A percentile compares a stretch with the other conserved stretches of the same genome.
Conservation (phyloP, 2,113 vertebrate genomes). For the Forbesichthys agassizii region DNA sequence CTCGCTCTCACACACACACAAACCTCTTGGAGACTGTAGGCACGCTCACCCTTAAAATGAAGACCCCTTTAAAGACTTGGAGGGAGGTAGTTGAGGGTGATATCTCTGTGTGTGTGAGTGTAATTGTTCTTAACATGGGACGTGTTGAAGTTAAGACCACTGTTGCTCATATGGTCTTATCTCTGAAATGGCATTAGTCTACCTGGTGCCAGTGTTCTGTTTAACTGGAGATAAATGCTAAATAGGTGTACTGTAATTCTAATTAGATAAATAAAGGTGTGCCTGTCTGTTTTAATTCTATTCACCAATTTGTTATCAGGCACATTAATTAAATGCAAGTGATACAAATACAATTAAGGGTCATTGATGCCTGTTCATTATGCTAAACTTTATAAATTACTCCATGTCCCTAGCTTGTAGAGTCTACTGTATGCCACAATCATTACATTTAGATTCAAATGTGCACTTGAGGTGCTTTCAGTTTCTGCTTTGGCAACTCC, state of each 20-base stretch:
- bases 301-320: conserved; percentile 35
- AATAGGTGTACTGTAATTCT: conserved; percentile 9
- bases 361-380: conserved; percentile 31
- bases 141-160: background rate
- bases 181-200: too few relatives aligned
- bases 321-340: conserved; percentile 38
- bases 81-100: conserved; percentile 48
- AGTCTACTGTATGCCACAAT: background rate
- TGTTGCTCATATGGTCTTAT: too few relatives aligned
- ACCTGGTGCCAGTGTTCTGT: background rate
- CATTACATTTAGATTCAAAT: too few relatives aligned
- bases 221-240: conserved; percentile 2
- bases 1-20: conserved; percentile 11
- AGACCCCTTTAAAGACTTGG: conserved; percentile 16
- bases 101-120: background rate
- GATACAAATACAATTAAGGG: conserved; percentile 54
- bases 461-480: background rate
- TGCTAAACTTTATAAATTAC: conserved; percentile 22
- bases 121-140: too few relatives aligned
- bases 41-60: conserved; percentile 14
- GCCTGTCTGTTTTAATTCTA: conserved; percentile 40
- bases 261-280: conserved; percentile 14
- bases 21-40: conserved; percentile 1
- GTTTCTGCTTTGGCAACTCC: background rate
- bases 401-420: background rate